Evolutionary conservation across 2,113 vertebrate species (phyloP), one percentile per base, ranked within the genome.

Genomic region (Notiomystis cincta): DNA sequence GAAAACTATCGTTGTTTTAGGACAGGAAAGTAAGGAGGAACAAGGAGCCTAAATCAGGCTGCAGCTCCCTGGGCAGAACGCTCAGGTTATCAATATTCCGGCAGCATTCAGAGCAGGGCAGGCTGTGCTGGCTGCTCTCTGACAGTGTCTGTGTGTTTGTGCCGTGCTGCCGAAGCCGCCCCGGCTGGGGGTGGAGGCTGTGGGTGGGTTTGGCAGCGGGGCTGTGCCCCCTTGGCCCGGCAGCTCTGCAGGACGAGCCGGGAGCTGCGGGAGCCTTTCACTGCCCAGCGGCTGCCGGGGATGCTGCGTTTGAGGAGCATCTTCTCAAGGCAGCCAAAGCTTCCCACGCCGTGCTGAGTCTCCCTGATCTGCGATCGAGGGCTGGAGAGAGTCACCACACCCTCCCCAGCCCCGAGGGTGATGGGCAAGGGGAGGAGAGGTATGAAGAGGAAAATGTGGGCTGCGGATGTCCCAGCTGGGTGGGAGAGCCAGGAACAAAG

Each of bases 61-160:
- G 66, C 91, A 42, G n/a, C 15, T 95, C 69, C 87, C 66, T 93
- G 67, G n/a, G 70, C 57, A 77, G 91, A 87, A 60, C 35, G n/a
- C 16, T 91, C 19, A 6, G 62, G 77, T 73, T 94, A 97, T 96
- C 95, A 97, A 96, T 97, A 95, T 87, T 95, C 84, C 51, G 84
- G 73, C 42, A 71, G 77, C 77, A 72, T 61, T 69, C 65, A 69
- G 77, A 89, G 60, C 73, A 78, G 82, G 31, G 57, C 71, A 89
- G 73, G 47, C 62, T 91, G 84, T 56, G 54, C 87, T 69, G 75
- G 85, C 53, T 90, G 72, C 60, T 94, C 90, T 73, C 75, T 16
- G 1, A 54, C 64, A 4, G 33, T 62, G 30, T 61, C 6, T 4
- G 15, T 20, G 78, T 45, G 70, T 54, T 37, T 48, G 64, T 65